phyloP scores from a whole-genome alignment of 2,113 vertebrate species.

The Thomomys bottae region DNA sequence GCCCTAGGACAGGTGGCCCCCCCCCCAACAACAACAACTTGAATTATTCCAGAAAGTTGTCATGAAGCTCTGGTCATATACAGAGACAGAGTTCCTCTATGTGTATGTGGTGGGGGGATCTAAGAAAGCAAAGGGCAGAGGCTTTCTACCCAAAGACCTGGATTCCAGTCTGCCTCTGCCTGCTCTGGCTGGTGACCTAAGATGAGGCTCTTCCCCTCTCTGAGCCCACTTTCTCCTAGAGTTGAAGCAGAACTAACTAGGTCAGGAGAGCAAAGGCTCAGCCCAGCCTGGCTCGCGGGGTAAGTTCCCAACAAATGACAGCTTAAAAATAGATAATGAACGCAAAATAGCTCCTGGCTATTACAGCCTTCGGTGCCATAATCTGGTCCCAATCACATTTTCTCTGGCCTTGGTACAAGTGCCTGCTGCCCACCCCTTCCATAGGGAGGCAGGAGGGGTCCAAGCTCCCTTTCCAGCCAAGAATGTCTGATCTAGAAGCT shows the following conservation, averaged over 20 bases:
- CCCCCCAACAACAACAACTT: too few relatives aligned
- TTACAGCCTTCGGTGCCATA: background rate
- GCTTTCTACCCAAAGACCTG: background rate
- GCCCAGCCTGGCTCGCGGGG: background rate
- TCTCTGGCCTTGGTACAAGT: background rate
- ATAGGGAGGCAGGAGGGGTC: background rate
- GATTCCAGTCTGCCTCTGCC: background rate
- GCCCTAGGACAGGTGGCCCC: too few relatives aligned
- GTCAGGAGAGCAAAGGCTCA: slow-evolving; percentile 27
- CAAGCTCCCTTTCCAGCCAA: background rate
- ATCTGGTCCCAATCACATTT: background rate
- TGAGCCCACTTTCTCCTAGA: background rate
- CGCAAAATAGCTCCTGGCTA: background rate
- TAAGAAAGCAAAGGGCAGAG: background rate
- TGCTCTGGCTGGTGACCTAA: background rate
- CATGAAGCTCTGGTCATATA: fast-evolving
- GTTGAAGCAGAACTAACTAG: slow-evolving; percentile 33
- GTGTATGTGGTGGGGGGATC: fast-evolving
- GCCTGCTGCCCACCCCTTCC: background rate
- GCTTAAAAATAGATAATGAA: slow-evolving; percentile 38
- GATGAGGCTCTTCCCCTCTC: background rate
- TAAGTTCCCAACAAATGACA: background rate
- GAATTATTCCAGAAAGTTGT: background rate
- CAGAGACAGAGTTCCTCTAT: background rate
- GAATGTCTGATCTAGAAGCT: background rate